Conservation (phyloP, 1,140 invertebrate genomes). For the Telenomus remus region DNA sequence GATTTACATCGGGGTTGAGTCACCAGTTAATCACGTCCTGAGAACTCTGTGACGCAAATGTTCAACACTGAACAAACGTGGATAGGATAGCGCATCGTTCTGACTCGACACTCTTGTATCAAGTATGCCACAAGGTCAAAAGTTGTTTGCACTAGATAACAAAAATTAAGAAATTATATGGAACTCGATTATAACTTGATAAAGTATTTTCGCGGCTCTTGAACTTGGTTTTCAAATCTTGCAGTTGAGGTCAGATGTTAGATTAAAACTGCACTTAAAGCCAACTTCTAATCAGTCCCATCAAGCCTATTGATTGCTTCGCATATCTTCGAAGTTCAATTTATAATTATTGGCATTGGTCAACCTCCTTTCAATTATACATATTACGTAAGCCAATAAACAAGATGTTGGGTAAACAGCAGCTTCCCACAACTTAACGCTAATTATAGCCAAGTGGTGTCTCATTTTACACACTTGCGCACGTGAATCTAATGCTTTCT, state of each 20-base stretch:
- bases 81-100: conserved; percentile 1
- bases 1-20: conserved; percentile 19
- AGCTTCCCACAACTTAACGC: not conserved
- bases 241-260: too few relatives aligned
- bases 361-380: too few relatives aligned
- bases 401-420: not conserved
- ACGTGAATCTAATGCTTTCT: conserved; percentile 37
- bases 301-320: too few relatives aligned
- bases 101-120: not conserved
- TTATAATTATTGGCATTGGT: too few relatives aligned
- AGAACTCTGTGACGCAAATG: conserved; percentile 15
- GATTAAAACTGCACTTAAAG: too few relatives aligned
- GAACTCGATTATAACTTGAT: too few relatives aligned
- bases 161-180: too few relatives aligned
- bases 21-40: conserved; percentile 9
- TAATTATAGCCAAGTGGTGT: conserved; percentile 26
- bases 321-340: too few relatives aligned
- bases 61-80: conserved; percentile 27
- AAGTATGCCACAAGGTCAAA: conserved; percentile 4
- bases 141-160: too few relatives aligned
- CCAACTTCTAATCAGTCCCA: too few relatives aligned
- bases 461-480: conserved; percentile 47
- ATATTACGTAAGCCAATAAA: not conserved
- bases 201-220: too few relatives aligned
- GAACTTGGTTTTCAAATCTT: too few relatives aligned